Percentiles rank a stretch among this genome's conserved stretches.
Conservation (phyloP, 2,888 invertebrate genomes). For the Himalopsyche tibetana region DNA sequence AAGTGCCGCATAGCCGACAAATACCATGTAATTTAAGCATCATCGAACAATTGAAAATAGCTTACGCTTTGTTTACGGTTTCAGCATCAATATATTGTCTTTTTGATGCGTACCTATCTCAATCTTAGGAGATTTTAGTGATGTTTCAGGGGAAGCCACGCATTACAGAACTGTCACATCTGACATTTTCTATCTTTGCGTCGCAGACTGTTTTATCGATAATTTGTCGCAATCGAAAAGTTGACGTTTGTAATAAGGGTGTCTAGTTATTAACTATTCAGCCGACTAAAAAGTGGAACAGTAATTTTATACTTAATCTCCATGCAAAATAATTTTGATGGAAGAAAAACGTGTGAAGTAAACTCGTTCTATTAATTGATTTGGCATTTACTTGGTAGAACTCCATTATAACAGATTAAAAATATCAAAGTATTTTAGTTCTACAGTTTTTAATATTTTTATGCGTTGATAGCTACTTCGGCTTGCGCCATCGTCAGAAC, state of each 20-base stretch:
- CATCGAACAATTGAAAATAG: neutral
- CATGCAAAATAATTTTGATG: no score
- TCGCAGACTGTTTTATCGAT: constrained; percentile 54
- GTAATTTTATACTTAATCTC: neutral
- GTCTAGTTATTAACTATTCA: neutral
- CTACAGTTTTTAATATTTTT: no score
- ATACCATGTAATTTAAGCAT: neutral
- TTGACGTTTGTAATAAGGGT: constrained; percentile 24
- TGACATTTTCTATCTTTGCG: constrained; percentile 54
- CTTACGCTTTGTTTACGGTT: constrained; percentile 40
- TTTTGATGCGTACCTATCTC: neutral
- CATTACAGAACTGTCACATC: constrained; percentile 55
- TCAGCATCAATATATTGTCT: constrained; percentile 1
- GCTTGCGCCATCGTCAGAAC: no score
- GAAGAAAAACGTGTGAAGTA: no score
- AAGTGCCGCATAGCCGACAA: constrained; percentile 20
- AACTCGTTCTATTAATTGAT: no score
- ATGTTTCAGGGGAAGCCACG: constrained; percentile 52
- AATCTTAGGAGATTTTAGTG: neutral
- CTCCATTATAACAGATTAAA: no score
- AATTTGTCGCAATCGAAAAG: constrained; percentile 36
- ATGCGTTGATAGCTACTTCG: no score
- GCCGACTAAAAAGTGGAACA: neutral
- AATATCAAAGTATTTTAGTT: no score
- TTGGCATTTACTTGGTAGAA: no score